Evolutionary conservation across 2,113 vertebrate genomes (phyloP), one percentile per base, ranked within the genome.

Genomic region (Balaeniceps rex): DNA sequence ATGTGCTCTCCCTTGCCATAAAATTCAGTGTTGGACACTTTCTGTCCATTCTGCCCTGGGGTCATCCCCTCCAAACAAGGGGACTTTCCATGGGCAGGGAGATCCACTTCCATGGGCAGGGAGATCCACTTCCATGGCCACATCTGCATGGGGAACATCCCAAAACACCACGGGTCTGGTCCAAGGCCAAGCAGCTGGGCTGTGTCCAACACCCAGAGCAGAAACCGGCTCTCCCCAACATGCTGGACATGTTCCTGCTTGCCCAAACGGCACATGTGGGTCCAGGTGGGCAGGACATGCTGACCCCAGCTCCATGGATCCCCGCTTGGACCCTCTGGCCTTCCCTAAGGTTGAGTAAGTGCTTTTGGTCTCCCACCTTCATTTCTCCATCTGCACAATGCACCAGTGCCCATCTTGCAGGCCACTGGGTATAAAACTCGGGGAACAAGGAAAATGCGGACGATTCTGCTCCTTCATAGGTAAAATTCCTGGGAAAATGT

Each of bases 361-460:
- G 14, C 38, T 46, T 58, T 84, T 44, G n/a, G 8, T 55, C 33
- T 78, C 36, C 29, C 40, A 58, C 13, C 12, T 86, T 40, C 12
- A 3, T 25, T 63, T 52, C 26, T 76, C n/a, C 38, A 24, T 10
- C 44, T 14, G 12, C 9, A 19, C 33, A 66, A 14, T 1, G 17
- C 24, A 18, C 7, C 22, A 16, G 8, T 16, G 25, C 40, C 28
- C 12, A 3, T 29, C 65, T 55, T 0, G 0, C 47, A 40, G 55
- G n/a, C 8, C 38, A 25, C 12, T 6, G 11, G 11, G 9, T 60
- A 12, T 79, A 68, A 85, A 82, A 66, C 42, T 42, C 66, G n/a
- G 42, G 26, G 19, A 91, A 71, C 7, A 12, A 54, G 40, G 14
- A 25, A 87, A 31, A 44, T 9, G 10, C 4, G 7, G 33, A 16